Conservation (phyloP, 1,140 invertebrate species). For the Mamestra configurata region DNA sequence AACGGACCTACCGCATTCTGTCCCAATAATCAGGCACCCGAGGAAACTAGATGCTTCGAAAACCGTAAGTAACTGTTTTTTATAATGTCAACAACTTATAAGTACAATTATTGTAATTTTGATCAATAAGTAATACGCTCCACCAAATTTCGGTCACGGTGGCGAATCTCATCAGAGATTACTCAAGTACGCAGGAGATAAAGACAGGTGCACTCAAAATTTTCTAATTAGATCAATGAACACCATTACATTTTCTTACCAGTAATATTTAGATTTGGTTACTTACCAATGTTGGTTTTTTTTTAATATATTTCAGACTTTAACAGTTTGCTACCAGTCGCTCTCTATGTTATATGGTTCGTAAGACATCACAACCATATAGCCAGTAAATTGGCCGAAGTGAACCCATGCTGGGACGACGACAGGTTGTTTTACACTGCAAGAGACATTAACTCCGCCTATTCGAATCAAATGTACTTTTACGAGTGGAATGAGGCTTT, state of each 20-base stretch:
- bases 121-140: not conserved
- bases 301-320: not conserved
- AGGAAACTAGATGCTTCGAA: constrained; percentile 20
- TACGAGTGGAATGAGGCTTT: constrained; percentile 90
- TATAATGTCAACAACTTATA: not conserved
- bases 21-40: not conserved
- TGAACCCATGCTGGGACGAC: constrained; percentile 91
- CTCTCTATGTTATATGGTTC: constrained; percentile 74
- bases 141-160: too few relatives aligned
- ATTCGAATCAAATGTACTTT: constrained; percentile 90
- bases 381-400: constrained; percentile 85
- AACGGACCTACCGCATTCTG: constrained; percentile 14
- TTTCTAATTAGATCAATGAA: too few relatives aligned
- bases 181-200: too few relatives aligned
- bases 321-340: constrained; percentile 50
- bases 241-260: too few relatives aligned
- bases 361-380: constrained; percentile 92
- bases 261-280: too few relatives aligned
- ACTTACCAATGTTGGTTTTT: not conserved
- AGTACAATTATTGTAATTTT: not conserved
- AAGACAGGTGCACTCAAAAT: too few relatives aligned
- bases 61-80: constrained; percentile 12
- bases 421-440: constrained; percentile 90
- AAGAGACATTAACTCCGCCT: constrained; percentile 89
- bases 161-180: too few relatives aligned